phyloP scores from a whole-genome alignment of 2,113 vertebrate genomes.

The Rhinolophus ferrumequinum region DNA sequence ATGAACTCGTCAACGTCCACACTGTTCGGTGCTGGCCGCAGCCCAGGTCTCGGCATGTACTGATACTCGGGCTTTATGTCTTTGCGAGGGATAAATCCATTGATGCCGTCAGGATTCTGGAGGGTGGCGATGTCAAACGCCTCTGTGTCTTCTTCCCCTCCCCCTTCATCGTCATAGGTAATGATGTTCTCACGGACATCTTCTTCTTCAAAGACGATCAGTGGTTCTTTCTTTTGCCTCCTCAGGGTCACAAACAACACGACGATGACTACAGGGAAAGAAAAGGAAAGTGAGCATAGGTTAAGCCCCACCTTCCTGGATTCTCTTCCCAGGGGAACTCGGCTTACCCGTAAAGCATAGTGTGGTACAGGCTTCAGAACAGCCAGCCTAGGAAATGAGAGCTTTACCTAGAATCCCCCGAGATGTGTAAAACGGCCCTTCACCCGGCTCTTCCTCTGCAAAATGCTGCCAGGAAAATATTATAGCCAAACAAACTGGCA shows the following conservation, averaged over 20 bases:
- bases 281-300: not conserved
- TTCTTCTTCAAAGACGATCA: conserved; percentile 98
- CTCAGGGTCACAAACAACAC: conserved; percentile 97
- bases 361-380: fast-evolving
- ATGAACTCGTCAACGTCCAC: conserved; percentile 99
- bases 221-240: conserved; percentile 96
- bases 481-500: not conserved
- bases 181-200: conserved; percentile 99
- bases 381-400: not conserved
- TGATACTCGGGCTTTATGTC: conserved; percentile 98
- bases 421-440: not conserved
- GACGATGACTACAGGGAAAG: conserved; percentile 88
- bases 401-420: not conserved
- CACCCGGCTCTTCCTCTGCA: not conserved
- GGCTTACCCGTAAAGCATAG: fast-evolving
- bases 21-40: conserved; percentile 91
- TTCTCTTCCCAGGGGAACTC: not conserved
- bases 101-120: conserved; percentile 98
- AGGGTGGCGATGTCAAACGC: conserved; percentile 98
- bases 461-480: not conserved
- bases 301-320: not conserved
- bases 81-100: conserved; percentile 97
- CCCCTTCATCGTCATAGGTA: conserved; percentile 98
- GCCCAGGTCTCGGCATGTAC: conserved; percentile 91
- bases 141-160: conserved; percentile 97